These are phyloP conservation scores for Hydractinia symbiolongicarpus DNA, from an alignment of 30 jellyfish, hydroid and myxozoan species.

Conservation along the genomic window DNA sequence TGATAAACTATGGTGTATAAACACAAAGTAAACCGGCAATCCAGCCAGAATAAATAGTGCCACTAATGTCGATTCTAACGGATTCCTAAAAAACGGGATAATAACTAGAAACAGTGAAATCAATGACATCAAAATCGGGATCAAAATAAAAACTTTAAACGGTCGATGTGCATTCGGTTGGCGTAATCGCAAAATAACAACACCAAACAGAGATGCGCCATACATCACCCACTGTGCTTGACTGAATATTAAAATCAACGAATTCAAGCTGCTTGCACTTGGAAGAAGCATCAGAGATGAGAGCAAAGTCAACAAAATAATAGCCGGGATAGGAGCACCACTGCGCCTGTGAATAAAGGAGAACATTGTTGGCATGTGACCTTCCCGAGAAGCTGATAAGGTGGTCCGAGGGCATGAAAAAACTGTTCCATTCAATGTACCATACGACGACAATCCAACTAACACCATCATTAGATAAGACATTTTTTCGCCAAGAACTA, in stretches of 20 bases:
- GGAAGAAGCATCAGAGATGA: slow-evolving; percentile 51
- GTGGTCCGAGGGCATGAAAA: slow-evolving; percentile 59
- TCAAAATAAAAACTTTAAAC: slow-evolving; percentile 44
- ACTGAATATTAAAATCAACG: slow-evolving; percentile 39
- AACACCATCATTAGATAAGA: slow-evolving; percentile 54
- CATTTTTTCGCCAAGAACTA: slow-evolving; percentile 35
- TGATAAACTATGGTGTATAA: not conserved
- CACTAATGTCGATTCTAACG: slow-evolving; percentile 35
- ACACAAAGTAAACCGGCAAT: slow-evolving; percentile 49
- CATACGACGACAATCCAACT: slow-evolving; percentile 57
- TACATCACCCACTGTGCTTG: slow-evolving; percentile 51
- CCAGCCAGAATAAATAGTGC: slow-evolving; percentile 35
- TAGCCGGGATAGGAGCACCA: slow-evolving; percentile 58
- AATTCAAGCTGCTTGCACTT: slow-evolving; percentile 29
- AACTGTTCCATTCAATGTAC: slow-evolving; percentile 58
- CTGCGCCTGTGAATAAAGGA: slow-evolving; percentile 52
- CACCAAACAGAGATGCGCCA: slow-evolving; percentile 53
- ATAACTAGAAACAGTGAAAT: slow-evolving; percentile 44
- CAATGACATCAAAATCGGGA: slow-evolving; percentile 50
- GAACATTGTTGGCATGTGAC: slow-evolving; percentile 59
- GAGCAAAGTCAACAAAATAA: slow-evolving; percentile 33
- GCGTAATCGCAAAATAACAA: slow-evolving; percentile 44
- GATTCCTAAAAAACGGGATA: slow-evolving; percentile 44
- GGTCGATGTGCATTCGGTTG: slow-evolving; percentile 60
- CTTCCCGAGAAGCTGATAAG: slow-evolving; percentile 72